Percentiles rank a stretch among this genome's conserved stretches.
phyloP scores from a whole-genome alignment of 92 coral and sea anemone species.

The Nematostella vectensis region DNA sequence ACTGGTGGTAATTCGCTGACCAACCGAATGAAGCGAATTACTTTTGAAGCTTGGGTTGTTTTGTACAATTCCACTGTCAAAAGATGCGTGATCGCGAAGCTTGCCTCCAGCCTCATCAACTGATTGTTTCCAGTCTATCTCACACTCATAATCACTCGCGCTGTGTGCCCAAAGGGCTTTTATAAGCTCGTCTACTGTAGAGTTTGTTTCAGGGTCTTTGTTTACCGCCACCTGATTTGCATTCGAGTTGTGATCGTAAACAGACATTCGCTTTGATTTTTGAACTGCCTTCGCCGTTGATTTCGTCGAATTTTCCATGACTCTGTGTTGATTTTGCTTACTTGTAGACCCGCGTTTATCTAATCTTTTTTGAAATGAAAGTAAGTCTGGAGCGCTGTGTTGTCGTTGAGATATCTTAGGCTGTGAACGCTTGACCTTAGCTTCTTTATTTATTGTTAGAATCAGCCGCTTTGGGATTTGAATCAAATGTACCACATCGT shows the following conservation, averaged over 20 bases:
- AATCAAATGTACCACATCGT: constrained; percentile 87
- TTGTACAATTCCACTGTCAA: not conserved
- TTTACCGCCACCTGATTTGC: constrained; percentile 26
- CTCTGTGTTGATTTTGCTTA: not conserved
- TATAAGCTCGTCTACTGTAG: constrained; percentile 44
- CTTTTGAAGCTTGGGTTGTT: not conserved
- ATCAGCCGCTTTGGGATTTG: constrained; percentile 70
- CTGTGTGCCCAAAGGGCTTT: constrained; percentile 33
- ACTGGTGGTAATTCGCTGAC: constrained; percentile 23
- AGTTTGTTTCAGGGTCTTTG: constrained; percentile 11
- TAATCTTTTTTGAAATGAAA: not conserved
- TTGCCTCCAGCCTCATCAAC: not conserved
- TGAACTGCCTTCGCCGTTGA: constrained; percentile 15
- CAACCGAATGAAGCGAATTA: not conserved
- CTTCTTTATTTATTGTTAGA: constrained; percentile 43
- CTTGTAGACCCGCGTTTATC: not conserved
- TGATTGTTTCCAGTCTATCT: not conserved
- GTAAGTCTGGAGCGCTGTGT: constrained; percentile 21
- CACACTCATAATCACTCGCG: constrained; percentile 6
- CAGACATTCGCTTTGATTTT: constrained; percentile 13
- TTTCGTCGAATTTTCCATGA: constrained; percentile 1
- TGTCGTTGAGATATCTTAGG: constrained; percentile 21
- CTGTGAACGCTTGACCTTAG: constrained; percentile 17
- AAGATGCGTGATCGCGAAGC: not conserved
- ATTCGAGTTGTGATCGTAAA: constrained; percentile 16